phyloP scores from a whole-genome alignment of 2,888 invertebrate species.

The Ischnura elegans region DNA sequence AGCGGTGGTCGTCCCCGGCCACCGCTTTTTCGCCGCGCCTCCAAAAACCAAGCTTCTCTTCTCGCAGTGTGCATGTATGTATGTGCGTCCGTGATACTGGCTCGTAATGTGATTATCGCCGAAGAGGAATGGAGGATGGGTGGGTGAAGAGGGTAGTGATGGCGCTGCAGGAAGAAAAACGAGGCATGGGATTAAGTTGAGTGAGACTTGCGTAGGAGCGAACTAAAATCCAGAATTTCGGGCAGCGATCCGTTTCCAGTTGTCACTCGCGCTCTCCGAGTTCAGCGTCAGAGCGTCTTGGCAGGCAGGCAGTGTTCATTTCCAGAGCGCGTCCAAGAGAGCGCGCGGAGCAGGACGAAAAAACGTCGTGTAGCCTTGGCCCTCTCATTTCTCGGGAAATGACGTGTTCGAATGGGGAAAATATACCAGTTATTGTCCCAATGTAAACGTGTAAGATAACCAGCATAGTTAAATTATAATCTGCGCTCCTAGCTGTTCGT shows the following conservation, averaged over 20 bases:
- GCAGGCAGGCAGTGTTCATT: background rate
- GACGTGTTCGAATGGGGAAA: no score
- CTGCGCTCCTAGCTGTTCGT: no score
- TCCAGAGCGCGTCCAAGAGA: no score
- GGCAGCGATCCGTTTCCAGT: background rate
- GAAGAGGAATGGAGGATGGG: background rate
- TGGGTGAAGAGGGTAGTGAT: background rate
- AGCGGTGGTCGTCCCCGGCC: background rate
- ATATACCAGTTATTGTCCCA: no score
- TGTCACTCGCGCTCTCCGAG: background rate
- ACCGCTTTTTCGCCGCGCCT: slow-evolving; percentile 1
- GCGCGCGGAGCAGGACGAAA: background rate
- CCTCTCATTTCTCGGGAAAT: no score
- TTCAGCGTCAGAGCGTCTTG: background rate
- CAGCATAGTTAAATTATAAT: no score
- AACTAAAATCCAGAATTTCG: background rate
- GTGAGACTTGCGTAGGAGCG: background rate
- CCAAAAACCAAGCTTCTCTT: background rate
- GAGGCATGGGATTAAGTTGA: background rate
- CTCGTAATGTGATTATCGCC: slow-evolving; percentile 37
- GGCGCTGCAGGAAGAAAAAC: background rate
- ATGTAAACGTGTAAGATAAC: no score
- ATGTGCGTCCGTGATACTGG: slow-evolving; percentile 19
- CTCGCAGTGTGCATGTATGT: background rate
- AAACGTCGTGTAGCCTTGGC: no score